Evolutionary conservation across 2,797 vertebrate genomes (phyloP).

Genomic region (Chanos chanos): DNA sequence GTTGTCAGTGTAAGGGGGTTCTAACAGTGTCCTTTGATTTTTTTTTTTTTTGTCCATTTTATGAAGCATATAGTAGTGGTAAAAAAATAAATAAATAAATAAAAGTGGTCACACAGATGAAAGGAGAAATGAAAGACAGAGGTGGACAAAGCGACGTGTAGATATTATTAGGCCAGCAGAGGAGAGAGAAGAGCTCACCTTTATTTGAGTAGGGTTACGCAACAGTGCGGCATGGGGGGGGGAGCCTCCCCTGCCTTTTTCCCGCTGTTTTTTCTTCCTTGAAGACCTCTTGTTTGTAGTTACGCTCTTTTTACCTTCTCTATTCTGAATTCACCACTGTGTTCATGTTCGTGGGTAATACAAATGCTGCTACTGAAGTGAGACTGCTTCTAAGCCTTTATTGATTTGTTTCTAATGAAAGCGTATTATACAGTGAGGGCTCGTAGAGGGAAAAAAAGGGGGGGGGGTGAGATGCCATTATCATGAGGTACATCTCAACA

Average conservation of each 20-base stretch:
- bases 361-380: slow-evolving; percentile 55
- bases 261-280: slow-evolving; percentile 34
- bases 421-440: slow-evolving; percentile 53
- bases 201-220: slow-evolving; percentile 2
- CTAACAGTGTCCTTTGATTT: slow-evolving; percentile 4
- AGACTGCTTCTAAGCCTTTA: slow-evolving; percentile 54
- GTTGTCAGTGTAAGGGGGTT: neutral
- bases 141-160: neutral
- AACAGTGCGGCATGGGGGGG: slow-evolving; percentile 9
- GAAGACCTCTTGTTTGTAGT: slow-evolving; percentile 62
- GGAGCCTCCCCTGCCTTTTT: slow-evolving; percentile 2
- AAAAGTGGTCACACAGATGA: neutral
- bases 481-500: slow-evolving; percentile 53
- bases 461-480: slow-evolving; percentile 41
- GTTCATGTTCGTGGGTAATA: slow-evolving; percentile 26
- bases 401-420: slow-evolving; percentile 63
- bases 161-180: neutral
- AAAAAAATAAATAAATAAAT: neutral
- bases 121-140: neutral
- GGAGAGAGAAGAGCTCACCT: slow-evolving; percentile 7
- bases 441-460: slow-evolving; percentile 35
- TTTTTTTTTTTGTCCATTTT: neutral
- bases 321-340: neutral
- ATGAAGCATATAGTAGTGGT: neutral
- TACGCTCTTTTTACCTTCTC: slow-evolving; percentile 44